phyloP scores from a whole-genome alignment of 2,888 invertebrate genomes.

The Dorcus parallelipipedus region DNA sequence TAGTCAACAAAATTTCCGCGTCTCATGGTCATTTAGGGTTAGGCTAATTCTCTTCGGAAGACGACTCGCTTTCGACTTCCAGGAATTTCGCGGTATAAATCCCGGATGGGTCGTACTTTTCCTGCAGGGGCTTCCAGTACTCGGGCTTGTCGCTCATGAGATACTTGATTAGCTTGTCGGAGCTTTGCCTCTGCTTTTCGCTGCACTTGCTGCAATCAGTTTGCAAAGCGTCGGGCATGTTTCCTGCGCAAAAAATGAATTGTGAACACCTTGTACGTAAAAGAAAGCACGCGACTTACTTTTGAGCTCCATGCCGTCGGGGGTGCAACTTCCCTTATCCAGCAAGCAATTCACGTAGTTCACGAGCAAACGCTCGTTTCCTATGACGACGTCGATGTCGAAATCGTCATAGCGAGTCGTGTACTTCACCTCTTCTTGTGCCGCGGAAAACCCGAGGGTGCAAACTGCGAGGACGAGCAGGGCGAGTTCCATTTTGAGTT shows the following conservation, averaged over 20 bases:
- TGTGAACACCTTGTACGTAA: not conserved
- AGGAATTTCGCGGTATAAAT: constrained; percentile 60
- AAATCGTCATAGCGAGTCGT: constrained; percentile 68
- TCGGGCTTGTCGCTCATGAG: constrained; percentile 56
- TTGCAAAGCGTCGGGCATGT: constrained; percentile 67
- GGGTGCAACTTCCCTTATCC: constrained; percentile 62
- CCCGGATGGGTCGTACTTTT: constrained; percentile 57
- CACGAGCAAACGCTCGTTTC: constrained; percentile 61
- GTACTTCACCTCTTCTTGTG: constrained; percentile 47
- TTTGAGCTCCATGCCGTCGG: constrained; percentile 61
- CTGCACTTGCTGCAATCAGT: constrained; percentile 68
- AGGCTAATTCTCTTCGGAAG: not conserved
- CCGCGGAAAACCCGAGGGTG: not conserved
- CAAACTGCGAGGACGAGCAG: too few species aligned
- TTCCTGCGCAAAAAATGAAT: constrained; percentile 51
- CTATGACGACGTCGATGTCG: constrained; percentile 63
- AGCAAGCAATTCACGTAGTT: constrained; percentile 67
- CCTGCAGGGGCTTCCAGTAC: constrained; percentile 43
- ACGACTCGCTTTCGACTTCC: constrained; percentile 34
- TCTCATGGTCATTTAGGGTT: too few species aligned
- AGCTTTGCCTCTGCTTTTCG: constrained; percentile 60
- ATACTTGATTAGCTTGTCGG: constrained; percentile 62
- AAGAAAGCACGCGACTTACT: constrained; percentile 37
- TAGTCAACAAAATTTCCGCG: too few species aligned
- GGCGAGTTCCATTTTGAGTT: too few species aligned